phyloP scores from a whole-genome alignment of 2,113 vertebrate genomes.

The Anthoscopus minutus region DNA sequence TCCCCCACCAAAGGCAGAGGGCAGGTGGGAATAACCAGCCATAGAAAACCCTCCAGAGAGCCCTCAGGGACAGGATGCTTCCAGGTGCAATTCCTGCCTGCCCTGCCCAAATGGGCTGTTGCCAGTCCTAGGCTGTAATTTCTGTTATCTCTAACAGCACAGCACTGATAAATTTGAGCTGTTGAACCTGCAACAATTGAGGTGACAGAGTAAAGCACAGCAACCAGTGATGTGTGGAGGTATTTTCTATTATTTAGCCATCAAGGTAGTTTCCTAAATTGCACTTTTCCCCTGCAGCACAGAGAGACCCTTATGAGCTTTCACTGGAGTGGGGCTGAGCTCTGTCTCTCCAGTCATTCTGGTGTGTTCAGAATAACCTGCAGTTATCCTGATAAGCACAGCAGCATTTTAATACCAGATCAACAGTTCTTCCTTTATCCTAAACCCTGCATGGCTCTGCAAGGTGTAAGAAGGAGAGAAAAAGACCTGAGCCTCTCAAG shows the following conservation, averaged over 20 bases:
- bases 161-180: background rate
- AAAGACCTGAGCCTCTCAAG: background rate
- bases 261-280: background rate
- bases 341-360: background rate
- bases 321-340: background rate
- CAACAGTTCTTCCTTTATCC: background rate
- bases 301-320: background rate
- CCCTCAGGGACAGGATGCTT: background rate
- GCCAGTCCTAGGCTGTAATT: background rate
- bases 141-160: background rate
- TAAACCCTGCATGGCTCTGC: background rate
- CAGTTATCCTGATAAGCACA: background rate
- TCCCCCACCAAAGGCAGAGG: background rate
- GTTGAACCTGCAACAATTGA: background rate
- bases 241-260: background rate
- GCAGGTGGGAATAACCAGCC: background rate
- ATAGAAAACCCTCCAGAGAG: background rate
- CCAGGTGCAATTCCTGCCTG: background rate
- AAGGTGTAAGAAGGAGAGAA: background rate
- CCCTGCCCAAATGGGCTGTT: background rate
- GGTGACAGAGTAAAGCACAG: background rate
- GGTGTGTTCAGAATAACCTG: background rate
- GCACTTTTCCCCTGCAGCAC: background rate
- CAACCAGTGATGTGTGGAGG: background rate
- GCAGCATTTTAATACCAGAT: background rate